Conservation (phyloP, 2,113 vertebrate species). For the Dendrocopos noguchii region DNA sequence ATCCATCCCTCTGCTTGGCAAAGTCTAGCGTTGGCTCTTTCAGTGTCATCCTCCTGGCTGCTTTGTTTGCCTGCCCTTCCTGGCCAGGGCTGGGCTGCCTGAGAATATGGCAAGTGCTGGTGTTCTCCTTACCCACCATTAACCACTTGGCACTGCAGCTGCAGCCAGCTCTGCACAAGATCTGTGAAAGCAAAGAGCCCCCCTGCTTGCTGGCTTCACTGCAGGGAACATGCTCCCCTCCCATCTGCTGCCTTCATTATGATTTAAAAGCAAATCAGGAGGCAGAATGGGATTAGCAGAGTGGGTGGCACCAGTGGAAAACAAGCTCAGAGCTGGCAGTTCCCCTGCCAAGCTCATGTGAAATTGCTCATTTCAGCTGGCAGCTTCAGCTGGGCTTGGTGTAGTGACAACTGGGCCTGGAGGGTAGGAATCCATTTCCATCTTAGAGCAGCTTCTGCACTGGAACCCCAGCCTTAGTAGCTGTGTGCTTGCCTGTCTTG, state of each 20-base stretch:
- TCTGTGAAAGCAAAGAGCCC: slow-evolving; percentile 25
- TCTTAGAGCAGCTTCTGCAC: slow-evolving; percentile 44
- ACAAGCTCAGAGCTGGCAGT: slow-evolving; percentile 28
- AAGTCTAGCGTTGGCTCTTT: background rate
- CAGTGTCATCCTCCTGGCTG: background rate
- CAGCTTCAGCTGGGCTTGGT: slow-evolving; percentile 22
- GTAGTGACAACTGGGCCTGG: slow-evolving; percentile 39
- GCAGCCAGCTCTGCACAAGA: slow-evolving; percentile 55
- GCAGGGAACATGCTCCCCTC: slow-evolving; percentile 20
- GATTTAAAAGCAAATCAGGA: slow-evolving; percentile 60
- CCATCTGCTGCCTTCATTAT: slow-evolving; percentile 40
- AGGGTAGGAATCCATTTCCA: slow-evolving; percentile 52
- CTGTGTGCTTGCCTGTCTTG: background rate
- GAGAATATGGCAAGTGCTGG: slow-evolving; percentile 19
- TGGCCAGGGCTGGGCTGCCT: slow-evolving; percentile 17
- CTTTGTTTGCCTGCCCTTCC: slow-evolving; percentile 5
- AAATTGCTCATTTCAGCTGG: slow-evolving; percentile 48
- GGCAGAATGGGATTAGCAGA: slow-evolving; percentile 53
- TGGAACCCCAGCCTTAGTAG: background rate
- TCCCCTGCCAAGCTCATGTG: slow-evolving; percentile 33
- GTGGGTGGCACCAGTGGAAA: slow-evolving; percentile 59
- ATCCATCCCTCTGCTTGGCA: background rate
- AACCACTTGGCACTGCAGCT: slow-evolving; percentile 43
- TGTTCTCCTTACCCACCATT: slow-evolving; percentile 32
- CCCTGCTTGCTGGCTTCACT: background rate